Conservation (phyloP, 2,113 vertebrate genomes). For the Anas platyrhynchos region DNA sequence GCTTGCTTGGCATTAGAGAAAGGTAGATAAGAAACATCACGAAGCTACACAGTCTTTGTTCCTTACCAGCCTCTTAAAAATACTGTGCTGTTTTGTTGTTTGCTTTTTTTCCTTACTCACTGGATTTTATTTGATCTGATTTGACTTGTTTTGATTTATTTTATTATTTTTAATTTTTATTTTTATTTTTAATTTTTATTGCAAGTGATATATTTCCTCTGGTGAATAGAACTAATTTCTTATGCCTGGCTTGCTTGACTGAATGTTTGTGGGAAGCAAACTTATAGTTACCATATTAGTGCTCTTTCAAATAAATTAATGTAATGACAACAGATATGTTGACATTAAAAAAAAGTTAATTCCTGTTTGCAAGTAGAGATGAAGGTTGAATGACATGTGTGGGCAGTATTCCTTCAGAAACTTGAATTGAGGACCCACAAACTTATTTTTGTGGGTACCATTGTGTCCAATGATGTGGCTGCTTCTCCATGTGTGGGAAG, state of each 20-base stretch:
- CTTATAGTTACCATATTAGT: conserved; percentile 12
- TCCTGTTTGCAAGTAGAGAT: neutral
- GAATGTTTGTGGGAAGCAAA: neutral
- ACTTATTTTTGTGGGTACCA: neutral
- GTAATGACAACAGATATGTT: conserved; percentile 13
- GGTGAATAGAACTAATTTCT: conserved; percentile 47
- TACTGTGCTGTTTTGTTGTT: neutral
- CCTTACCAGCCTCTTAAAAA: neutral
- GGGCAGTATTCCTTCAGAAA: neutral
- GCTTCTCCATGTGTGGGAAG: neutral
- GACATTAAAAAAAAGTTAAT: neutral
- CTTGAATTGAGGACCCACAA: neutral
- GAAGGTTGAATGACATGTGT: neutral
- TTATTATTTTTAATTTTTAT: conserved; percentile 6
- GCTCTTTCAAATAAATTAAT: conserved; percentile 5
- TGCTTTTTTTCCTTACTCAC: neutral
- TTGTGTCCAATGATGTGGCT: neutral
- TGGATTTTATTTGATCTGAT: neutral
- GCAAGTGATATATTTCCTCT: conserved; percentile 23
- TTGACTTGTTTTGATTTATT: neutral
- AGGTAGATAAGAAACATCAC: neutral
- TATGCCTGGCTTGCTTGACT: neutral
- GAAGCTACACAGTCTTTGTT: neutral
- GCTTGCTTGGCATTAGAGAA: neutral
- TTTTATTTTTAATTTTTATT: conserved; percentile 5